These are phyloP conservation scores for Pelecanus crispus DNA, from an alignment of 2,113 vertebrate species.

Conservation along the genomic window DNA sequence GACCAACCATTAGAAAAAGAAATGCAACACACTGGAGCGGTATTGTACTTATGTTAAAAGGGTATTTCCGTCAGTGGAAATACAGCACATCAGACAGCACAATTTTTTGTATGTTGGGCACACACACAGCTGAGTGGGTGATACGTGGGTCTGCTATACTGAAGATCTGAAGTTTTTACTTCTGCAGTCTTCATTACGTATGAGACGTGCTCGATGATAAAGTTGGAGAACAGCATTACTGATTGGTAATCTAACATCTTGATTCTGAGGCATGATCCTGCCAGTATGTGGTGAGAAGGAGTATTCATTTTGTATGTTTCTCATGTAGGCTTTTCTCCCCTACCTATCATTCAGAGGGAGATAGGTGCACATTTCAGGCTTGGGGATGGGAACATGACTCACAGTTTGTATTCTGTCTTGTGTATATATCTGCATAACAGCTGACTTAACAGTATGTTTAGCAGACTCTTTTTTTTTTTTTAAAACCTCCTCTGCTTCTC, in stretches of 20 bases:
- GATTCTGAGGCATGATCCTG: neutral
- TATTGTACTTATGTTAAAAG: neutral
- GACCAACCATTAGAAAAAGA: neutral
- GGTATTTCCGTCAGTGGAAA: neutral
- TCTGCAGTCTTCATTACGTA: neutral
- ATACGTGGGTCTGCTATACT: neutral
- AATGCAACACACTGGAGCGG: neutral
- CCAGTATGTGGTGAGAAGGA: neutral
- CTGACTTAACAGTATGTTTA: too few relatives aligned
- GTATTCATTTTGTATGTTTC: neutral
- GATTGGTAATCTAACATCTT: neutral
- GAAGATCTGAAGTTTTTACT: neutral
- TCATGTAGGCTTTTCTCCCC: neutral
- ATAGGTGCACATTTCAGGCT: neutral
- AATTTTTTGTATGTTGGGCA: neutral
- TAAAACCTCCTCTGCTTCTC: neutral
- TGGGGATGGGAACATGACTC: neutral
- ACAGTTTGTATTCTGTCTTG: neutral
- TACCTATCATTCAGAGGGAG: neutral
- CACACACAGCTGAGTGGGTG: neutral
- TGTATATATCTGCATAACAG: neutral
- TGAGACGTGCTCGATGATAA: neutral
- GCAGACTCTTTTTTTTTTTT: too few relatives aligned
- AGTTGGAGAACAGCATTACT: fast-evolving
- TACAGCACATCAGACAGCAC: neutral